These are phyloP conservation scores for Ispidina lecontei DNA, from an alignment of 2,797 vertebrate genomes.

Conservation along the genomic window DNA sequence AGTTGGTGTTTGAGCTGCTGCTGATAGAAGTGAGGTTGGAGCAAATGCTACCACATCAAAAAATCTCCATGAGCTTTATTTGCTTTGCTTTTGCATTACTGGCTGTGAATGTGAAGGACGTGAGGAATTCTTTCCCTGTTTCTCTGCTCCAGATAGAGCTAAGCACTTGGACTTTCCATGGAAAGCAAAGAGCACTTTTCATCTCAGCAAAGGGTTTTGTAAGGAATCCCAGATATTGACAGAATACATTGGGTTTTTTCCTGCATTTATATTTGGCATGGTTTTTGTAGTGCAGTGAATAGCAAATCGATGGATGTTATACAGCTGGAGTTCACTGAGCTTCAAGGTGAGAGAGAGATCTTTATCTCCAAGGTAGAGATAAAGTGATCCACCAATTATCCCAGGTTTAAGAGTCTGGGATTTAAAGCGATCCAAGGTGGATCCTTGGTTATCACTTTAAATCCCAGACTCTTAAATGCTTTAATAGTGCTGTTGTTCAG, in stretches of 20 bases:
- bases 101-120: not conserved
- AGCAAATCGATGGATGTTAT: not conserved
- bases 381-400: constrained; percentile 30
- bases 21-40: not conserved
- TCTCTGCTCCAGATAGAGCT: not conserved
- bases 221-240: not conserved
- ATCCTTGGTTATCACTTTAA: constrained; percentile 20
- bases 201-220: not conserved
- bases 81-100: not conserved
- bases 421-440: constrained; percentile 28
- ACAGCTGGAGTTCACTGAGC: not conserved
- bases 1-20: not conserved
- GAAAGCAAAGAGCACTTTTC: not conserved
- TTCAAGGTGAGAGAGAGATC: not conserved
- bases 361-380: constrained; percentile 42
- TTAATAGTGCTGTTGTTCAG: not conserved
- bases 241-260: not conserved
- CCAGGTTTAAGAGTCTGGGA: not conserved
- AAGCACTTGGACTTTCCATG: not conserved
- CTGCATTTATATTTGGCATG: not conserved
- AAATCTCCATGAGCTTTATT: not conserved
- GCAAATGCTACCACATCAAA: not conserved
- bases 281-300: not conserved
- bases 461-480: not conserved
- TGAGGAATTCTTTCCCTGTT: not conserved